Evolutionary conservation across 2,113 vertebrate genomes (phyloP).

Genomic region (Oryzias celebensis): DNA sequence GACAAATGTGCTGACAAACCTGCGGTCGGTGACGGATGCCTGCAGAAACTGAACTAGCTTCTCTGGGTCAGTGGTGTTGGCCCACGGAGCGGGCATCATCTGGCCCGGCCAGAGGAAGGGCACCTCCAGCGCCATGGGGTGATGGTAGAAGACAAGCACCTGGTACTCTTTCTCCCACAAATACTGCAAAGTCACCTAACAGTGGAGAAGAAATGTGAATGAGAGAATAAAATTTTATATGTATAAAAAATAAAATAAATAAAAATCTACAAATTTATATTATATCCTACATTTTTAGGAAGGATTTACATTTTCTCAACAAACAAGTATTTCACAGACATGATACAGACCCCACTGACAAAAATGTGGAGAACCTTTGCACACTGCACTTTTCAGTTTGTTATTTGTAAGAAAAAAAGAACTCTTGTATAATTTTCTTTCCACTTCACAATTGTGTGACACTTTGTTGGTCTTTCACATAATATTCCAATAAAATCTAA

Average conservation of each 20-base stretch:
- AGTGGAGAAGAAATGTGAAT: not conserved
- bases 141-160: constrained; percentile 96
- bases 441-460: too few relatives aligned
- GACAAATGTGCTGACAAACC: constrained; percentile 51
- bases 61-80: constrained; percentile 96
- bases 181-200: constrained; percentile 87
- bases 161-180: constrained; percentile 97
- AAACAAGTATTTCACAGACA: too few relatives aligned
- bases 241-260: not conserved
- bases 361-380: too few relatives aligned
- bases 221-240: not conserved
- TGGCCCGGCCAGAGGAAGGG: constrained; percentile 97
- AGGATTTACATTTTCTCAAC: too few relatives aligned
- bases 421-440: too few relatives aligned
- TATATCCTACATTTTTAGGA: not conserved
- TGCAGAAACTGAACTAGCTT: constrained; percentile 97
- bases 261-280: too few relatives aligned
- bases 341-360: too few relatives aligned
- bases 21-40: constrained; percentile 89
- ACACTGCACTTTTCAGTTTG: too few relatives aligned
- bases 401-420: too few relatives aligned
- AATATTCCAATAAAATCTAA: too few relatives aligned
- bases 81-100: constrained; percentile 98
- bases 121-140: constrained; percentile 93
- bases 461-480: too few relatives aligned